Percentiles rank a stretch among this genome's conserved stretches.
Evolutionary conservation across 2,888 invertebrate genomes (phyloP).

Genomic region (Neoscelio sp.): DNA sequence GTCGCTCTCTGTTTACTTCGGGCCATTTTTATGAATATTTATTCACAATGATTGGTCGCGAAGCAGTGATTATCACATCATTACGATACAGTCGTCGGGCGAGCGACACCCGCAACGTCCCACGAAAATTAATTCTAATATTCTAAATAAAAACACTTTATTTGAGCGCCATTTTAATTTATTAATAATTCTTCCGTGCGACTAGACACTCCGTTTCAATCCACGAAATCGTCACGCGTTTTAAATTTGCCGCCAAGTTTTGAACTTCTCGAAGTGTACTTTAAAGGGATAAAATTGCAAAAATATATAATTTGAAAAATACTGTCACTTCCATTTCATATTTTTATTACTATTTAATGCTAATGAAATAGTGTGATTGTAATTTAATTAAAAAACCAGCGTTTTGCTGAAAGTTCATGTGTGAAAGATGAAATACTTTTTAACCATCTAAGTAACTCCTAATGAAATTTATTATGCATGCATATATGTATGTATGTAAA

Average conservation of each 20-base stretch:
- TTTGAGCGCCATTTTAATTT: constrained; percentile 62
- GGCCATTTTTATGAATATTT: constrained; percentile 85
- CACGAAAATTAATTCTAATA: constrained; percentile 39
- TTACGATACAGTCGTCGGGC: constrained; percentile 22
- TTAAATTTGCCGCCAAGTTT: constrained; percentile 22
- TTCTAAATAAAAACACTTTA: constrained; percentile 65
- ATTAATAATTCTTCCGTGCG: constrained; percentile 56
- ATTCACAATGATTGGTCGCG: background rate
- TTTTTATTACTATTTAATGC: too few species aligned
- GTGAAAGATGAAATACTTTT: too few species aligned
- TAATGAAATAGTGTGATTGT: too few species aligned
- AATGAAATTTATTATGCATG: too few species aligned
- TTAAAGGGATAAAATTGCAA: too few species aligned
- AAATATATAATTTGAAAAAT: too few species aligned
- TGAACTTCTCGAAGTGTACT: too few species aligned
- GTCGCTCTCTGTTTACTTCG: constrained; percentile 92
- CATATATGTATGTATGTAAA: too few species aligned
- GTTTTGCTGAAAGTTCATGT: too few species aligned
- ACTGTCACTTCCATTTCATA: too few species aligned
- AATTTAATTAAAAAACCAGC: too few species aligned
- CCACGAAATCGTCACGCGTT: constrained; percentile 4
- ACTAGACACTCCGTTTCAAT: constrained; percentile 35
- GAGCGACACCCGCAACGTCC: constrained; percentile 28
- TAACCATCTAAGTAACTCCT: too few species aligned
- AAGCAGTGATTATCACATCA: constrained; percentile 40